Base-by-base conservation (phyloP, 2,797 vertebrate species). In the Tauraco hartlaubi region DNA sequence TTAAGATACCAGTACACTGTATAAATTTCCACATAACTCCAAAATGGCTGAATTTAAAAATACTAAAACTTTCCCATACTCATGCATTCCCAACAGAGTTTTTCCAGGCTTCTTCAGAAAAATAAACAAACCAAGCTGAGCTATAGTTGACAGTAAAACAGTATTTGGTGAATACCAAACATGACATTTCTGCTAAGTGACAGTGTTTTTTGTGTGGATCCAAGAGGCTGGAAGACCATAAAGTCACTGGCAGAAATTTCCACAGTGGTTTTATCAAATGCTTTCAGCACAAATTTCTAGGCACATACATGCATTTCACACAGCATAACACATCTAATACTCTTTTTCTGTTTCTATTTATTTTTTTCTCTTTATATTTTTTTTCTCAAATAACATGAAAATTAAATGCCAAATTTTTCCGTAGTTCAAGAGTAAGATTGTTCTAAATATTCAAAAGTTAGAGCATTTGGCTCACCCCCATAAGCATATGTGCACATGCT, bases 401-500 rank as follows among this genome's bases (percentile, higher is more conserved):
- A 83, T 43, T 82, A 77, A 80, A 92, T 80, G 22, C 43, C 67
- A 88, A 92, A 44, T 39, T 77, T 93, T 91, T 82, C 67, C 6
- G 1, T 25, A 79, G 48, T 84, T 93, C 46, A 83, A 80, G 49
- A 88, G 21, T n/a, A 37, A 92, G 55, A 63, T 33, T 66, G 31
- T 76, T 84, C 77, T 76, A 84, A 86, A 88, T 84, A 89, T 82
- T 84, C 63, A 87, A 61, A 89, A 92, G 51, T 77, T 85, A 76
- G 12, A 90, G 56, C 31, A 73, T 85, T 93, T 96, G 94, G 44
- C 74, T 95, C 69, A 94, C 62, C 31, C 52, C 44, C 48, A 33
- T 43, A 74, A 85, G n/a, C 74, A 93, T 94, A 92, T 93, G 88
- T 88, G 67, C 77, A 92, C 88, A 90, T 56, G 15, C 3, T 82